These are phyloP conservation scores for Pseudomyrmex flavicornis DNA, from an alignment of 1,140 invertebrate genomes.

Conservation along the genomic window DNA sequence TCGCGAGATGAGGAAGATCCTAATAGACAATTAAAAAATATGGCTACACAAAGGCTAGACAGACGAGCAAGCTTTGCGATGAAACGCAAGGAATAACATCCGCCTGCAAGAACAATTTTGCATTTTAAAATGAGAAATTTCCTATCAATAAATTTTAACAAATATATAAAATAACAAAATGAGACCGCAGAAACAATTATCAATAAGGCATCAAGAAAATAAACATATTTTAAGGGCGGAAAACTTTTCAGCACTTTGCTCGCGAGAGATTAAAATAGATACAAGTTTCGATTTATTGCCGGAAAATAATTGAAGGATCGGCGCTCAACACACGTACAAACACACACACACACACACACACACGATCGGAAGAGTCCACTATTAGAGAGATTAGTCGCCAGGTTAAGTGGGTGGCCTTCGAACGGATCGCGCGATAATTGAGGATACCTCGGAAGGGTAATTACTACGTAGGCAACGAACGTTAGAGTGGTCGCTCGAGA, in stretches of 20 bases:
- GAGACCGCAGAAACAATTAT: too few relatives aligned
- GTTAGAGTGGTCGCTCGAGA: slow-evolving; percentile 38
- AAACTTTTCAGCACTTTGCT: neutral
- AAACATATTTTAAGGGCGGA: neutral
- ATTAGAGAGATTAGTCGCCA: slow-evolving; percentile 25
- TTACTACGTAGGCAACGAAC: slow-evolving; percentile 48
- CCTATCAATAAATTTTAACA: too few relatives aligned
- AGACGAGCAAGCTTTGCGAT: neutral
- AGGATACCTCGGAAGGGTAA: slow-evolving; percentile 52
- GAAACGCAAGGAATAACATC: neutral
- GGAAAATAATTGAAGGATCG: slow-evolving; percentile 38
- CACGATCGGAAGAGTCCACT: neutral
- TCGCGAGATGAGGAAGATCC: slow-evolving; percentile 15
- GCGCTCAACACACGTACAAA: too few relatives aligned
- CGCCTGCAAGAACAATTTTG: too few relatives aligned
- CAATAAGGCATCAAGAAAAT: slow-evolving; percentile 1
- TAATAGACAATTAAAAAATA: slow-evolving; percentile 30
- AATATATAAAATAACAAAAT: too few relatives aligned
- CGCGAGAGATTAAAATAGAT: neutral
- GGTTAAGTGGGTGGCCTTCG: slow-evolving; percentile 36
- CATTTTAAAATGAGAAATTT: neutral
- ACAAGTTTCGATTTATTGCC: neutral
- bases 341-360: too few relatives aligned
- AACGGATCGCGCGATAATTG: slow-evolving; percentile 44
- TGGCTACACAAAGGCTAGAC: neutral